Evolutionary conservation across 2,113 vertebrate species (phyloP).

Genomic region (Platysteira castanea): DNA sequence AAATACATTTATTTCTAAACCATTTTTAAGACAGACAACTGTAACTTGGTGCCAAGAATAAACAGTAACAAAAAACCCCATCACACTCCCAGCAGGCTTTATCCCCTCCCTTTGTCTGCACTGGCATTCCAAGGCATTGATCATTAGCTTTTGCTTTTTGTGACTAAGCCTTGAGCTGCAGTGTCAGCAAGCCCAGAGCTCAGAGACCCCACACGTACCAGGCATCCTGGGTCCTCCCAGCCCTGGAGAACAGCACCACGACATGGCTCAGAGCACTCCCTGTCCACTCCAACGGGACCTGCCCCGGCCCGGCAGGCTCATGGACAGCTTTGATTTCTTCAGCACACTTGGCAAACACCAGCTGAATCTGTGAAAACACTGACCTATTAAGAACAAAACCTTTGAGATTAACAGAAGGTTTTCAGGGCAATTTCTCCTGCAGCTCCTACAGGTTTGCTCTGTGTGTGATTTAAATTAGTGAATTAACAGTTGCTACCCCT

Average conservation of each 20-base stretch:
- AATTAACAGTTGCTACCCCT: not conserved
- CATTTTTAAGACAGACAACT: not conserved
- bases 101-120: not conserved
- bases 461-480: not conserved
- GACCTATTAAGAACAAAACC: not conserved
- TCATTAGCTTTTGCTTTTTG: not conserved
- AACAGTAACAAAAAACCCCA: not conserved
- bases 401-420: not conserved
- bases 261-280: constrained; percentile 56
- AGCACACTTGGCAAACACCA: constrained; percentile 82
- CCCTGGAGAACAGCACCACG: constrained; percentile 77
- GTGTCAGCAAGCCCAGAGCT: not conserved
- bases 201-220: constrained; percentile 72
- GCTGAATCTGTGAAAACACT: constrained; percentile 75
- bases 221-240: constrained; percentile 74
- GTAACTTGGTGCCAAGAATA: not conserved
- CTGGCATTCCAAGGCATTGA: not conserved
- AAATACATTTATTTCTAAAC: not conserved
- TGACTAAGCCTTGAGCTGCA: not conserved
- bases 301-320: not conserved
- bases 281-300: constrained; percentile 60
- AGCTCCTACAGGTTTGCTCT: not conserved
- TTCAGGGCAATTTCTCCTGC: not conserved
- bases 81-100: not conserved
- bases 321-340: constrained; percentile 76